These are phyloP conservation scores for Cyprinodon brontotheroides DNA, from an alignment of 2,113 vertebrate genomes.

Conservation along the genomic window DNA sequence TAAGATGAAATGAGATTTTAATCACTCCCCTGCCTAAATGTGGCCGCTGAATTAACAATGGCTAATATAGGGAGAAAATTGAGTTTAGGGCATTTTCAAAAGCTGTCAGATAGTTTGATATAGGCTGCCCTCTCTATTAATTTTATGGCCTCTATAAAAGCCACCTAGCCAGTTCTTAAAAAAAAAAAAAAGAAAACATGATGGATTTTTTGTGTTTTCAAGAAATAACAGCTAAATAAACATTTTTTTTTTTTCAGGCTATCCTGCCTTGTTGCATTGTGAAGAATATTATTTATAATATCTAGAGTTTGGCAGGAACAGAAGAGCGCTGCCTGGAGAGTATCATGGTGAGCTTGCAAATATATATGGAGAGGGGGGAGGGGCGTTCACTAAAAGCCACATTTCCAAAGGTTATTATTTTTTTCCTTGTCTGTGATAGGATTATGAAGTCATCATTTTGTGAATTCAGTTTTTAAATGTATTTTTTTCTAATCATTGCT, in stretches of 20 bases:
- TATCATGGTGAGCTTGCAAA: not conserved
- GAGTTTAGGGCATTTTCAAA: constrained; percentile 20
- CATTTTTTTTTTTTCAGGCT: not conserved
- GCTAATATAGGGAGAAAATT: constrained; percentile 1
- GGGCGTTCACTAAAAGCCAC: too few relatives aligned
- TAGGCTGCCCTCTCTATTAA: not conserved
- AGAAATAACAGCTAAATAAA: not conserved
- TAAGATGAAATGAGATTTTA: constrained; percentile 56
- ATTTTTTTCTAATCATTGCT: not conserved
- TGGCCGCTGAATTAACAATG: constrained; percentile 33
- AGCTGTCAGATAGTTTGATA: not conserved
- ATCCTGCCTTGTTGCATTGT: not conserved
- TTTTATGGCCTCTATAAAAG: not conserved
- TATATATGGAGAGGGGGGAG: not conserved
- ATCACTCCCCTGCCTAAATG: constrained; percentile 43
- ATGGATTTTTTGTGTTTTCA: not conserved
- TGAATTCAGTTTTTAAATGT: not conserved
- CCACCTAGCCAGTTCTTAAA: not conserved
- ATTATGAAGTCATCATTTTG: not conserved
- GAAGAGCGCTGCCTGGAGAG: not conserved
- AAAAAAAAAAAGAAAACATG: too few relatives aligned
- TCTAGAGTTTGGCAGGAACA: not conserved
- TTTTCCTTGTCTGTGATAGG: not conserved
- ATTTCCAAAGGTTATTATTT: too few relatives aligned
- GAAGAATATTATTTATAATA: not conserved